Base-by-base conservation (phyloP, 1,140 invertebrate species). In the Bombus cullumanus region DNA sequence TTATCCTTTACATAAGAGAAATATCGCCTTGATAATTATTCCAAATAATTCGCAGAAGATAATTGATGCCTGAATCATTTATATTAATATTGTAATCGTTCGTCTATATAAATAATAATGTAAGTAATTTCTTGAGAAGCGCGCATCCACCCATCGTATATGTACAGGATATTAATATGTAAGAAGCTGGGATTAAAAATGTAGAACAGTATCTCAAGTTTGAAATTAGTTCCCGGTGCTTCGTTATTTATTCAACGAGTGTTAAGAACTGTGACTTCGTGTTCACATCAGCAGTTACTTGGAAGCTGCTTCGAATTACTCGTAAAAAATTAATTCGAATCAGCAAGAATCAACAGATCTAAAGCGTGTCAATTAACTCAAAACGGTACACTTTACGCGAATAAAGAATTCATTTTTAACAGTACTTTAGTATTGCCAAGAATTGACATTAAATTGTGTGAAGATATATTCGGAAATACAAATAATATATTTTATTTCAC, bases 401-500 rank as follows among this genome's bases (percentile, higher is more conserved):
- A 53, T 22, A 53, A 53, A 53, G 18, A 53, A 53, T 53, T 53
- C 18, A 2, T 53, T 53, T 22, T 53, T 53, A 8, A 53, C 47
- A 0, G 5, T 22, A 8, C 6, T 53, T 53, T 18, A 0, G 1
- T 53, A 6, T 22, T 2, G 0, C 18, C 18, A 53, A 22, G 18
- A 53, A 22, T 53, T 2, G 18, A 22, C 47, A 53, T 53, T 6
- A 0, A 53, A 22, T 53, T 22, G 47, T 2, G n/a, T n/a, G n/a
- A n/a, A n/a, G n/a, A n/a, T n/a, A n/a, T n/a, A n/a, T n/a, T n/a
- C n/a, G n/a, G n/a, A n/a, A n/a, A n/a, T n/a, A n/a, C n/a, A n/a
- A n/a, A n/a, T n/a, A n/a, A n/a, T n/a, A n/a, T n/a, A n/a, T n/a
- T n/a, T n/a, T n/a, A n/a, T n/a, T n/a, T n/a, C n/a, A n/a, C n/a